Base-by-base conservation (phyloP, 1,140 invertebrate species). In the Panulirus ornatus region DNA sequence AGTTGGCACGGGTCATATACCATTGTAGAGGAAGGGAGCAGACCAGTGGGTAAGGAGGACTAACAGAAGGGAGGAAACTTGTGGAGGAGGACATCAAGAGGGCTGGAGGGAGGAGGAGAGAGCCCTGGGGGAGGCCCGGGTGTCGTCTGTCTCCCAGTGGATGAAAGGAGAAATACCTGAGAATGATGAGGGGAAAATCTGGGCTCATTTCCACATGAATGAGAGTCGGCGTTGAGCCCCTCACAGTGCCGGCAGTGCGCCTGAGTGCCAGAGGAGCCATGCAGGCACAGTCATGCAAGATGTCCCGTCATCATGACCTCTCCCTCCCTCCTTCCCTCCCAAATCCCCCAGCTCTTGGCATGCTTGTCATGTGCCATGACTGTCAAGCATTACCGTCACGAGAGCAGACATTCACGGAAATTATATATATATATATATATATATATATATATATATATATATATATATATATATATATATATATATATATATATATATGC, bases 181-280 rank as follows among this genome's bases (percentile, higher is more conserved):
- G 71, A 38, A 36, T 42, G 36, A 75, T 38, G 71, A 75, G 71
- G 16, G 51, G 71, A n/a, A 75, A 40, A 75, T 75, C 36, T 42
- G n/a, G 36, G 36, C 71, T 75, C 71, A 75, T 75, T 42, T 75
- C 71, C 71, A 75, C 71, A 75, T 75, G 34, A 75, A 42, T 42
- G 71, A 75, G 11, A 27, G 36, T n/a, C 0, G n/a, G 36, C 40
- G 71, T 36, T 9, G 22, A n/a, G 22, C 2, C 36, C 30, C 58
- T 14, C 5, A 47, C 44, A 47, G 5, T 14, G 5, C 58, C 58
- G n/a, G n/a, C n/a, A n/a, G n/a, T n/a, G n/a, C n/a, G n/a, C n/a
- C n/a, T n/a, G n/a, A n/a, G n/a, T n/a, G n/a, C n/a, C n/a, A n/a
- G n/a, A n/a, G n/a, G n/a, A n/a, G n/a, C n/a, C n/a, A n/a, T n/a